Base-by-base conservation (phyloP, 1,140 invertebrate genomes). In the Sitophilus oryzae region DNA sequence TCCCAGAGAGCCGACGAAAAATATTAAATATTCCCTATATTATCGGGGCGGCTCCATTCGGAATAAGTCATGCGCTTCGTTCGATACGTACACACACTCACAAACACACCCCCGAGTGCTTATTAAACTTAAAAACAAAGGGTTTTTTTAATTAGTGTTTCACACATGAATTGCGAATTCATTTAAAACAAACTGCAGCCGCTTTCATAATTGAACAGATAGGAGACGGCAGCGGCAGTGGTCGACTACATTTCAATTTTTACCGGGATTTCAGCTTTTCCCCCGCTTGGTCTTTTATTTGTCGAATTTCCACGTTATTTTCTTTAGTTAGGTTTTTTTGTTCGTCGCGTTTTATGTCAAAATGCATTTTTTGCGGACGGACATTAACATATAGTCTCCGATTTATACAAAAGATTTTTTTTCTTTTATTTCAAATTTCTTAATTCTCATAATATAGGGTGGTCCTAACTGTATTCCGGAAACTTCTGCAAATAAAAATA, bases 51-150 rank as follows among this genome's bases (percentile, higher is more conserved):
- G 63, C 54, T n/a, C n/a, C n/a, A 61, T 65, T 65, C 60, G 60
- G 53, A 65, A 60, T 62, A 60, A 62, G 55, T 61, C 63, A 61
- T 65, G 58, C 47, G 58, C 44, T 47, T 56, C 60, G 62, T 66
- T 52, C 51, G 60, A 62, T 64, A 62, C 60, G n/a, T n/a, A n/a
- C n/a, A n/a, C n/a, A n/a, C n/a, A n/a, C n/a, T n/a, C n/a, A n/a
- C n/a, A n/a, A n/a, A n/a, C n/a, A n/a, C 47, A 53, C 59, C 62
- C 40, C 56, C 60, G 59, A 64, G 64, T 66, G 64, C 64, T 66
- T 64, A 66, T 66, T 66, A 66, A 63, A 66, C 64, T 66, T 66
- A 66, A 66, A 66, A 66, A 66, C 64, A 66, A 66, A 66, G 60
- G 60, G 63, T 66, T 66, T 66, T 66, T 66, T 66, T 66, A 66